Base-by-base conservation (phyloP, 2,888 invertebrate species). In the Melolontha melolontha region DNA sequence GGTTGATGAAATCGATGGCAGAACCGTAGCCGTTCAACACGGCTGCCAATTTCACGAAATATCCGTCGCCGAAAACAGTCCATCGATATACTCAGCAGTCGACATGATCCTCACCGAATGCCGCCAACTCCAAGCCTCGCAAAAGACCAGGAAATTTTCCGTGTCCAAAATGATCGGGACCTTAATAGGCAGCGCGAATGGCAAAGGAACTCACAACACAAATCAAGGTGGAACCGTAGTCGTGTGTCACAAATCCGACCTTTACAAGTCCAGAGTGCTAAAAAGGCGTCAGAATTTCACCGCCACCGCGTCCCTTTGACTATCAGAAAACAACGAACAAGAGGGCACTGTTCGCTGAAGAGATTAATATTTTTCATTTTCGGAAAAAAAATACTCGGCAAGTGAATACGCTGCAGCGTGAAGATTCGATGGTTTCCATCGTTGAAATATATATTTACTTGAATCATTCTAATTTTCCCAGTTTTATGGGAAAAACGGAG, bases 91-190 rank as follows among this genome's bases (percentile, higher is more conserved):
- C 82, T 87, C 90, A 54, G 90, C 91, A 67, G 91, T 93, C 76
- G 92, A 92, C 79, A 84, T 87, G 51, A 83, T 92, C 27, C 85
- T 92, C 34, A 87, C 87, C 69, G 91, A 92, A 78, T 90, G 90
- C 68, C 87, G 90, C 70, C 78, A 73, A 22, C 75, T 76, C 22
- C 81, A 79, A 67, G 69, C 77, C 40, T 78, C 79, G 41, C 87
- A 88, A 75, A 88, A 90, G 75, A 87, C 89, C 73, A 84, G 91
- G 73, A 92, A 92, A 81, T 92, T 92, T 83, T 91, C 91, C 67
- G 91, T 92, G 44, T 90, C 91, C 34, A 92, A 92, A 83, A 92
- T 93, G 92, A 88, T 93, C 70, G 92, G 91, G 66, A 91, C 91
- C 7, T 82, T 92, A 70, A 91, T 91, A 80, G 91, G 91, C 41